phyloP scores from a whole-genome alignment of 2,113 vertebrate genomes.

The Brachyhypopomus gauderio region DNA sequence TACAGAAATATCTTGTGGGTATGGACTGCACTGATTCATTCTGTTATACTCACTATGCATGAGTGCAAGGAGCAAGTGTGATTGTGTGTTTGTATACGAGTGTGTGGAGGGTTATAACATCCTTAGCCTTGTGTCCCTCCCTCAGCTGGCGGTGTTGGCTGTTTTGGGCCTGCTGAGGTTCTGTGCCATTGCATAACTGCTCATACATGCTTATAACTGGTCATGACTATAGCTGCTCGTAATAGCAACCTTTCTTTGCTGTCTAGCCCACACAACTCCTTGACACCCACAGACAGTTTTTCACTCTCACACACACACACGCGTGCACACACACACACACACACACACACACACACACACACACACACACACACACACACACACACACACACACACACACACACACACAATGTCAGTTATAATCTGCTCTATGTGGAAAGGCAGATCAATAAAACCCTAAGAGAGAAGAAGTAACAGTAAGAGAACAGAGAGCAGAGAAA shows the following conservation, averaged over 20 bases:
- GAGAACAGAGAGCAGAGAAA: background rate
- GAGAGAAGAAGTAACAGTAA: conserved; percentile 22
- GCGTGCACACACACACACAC: conserved; percentile 4
- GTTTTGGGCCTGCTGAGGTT: conserved; percentile 50
- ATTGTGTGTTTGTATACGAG: no score
- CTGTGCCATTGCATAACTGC: conserved; percentile 67
- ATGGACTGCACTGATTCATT: no score
- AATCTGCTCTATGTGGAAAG: background rate
- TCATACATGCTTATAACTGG: conserved; percentile 41
- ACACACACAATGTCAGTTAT: conserved; percentile 52
- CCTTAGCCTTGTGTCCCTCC: background rate
- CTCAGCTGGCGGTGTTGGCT: background rate
- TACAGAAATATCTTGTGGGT: no score
- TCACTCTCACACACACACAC: conserved; percentile 18
- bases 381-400: background rate
- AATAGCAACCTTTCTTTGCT: conserved; percentile 21
- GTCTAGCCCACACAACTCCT: conserved; percentile 48
- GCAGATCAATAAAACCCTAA: conserved; percentile 50
- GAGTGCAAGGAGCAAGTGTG: no score
- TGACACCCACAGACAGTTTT: conserved; percentile 22
- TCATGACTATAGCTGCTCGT: background rate
- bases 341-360: background rate
- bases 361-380: background rate
- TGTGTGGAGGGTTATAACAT: background rate
- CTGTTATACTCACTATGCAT: no score